Percentiles rank a stretch among this genome's conserved stretches.
phyloP scores from a whole-genome alignment of 2,113 vertebrate species.

The Rousettus leschenaultii region DNA sequence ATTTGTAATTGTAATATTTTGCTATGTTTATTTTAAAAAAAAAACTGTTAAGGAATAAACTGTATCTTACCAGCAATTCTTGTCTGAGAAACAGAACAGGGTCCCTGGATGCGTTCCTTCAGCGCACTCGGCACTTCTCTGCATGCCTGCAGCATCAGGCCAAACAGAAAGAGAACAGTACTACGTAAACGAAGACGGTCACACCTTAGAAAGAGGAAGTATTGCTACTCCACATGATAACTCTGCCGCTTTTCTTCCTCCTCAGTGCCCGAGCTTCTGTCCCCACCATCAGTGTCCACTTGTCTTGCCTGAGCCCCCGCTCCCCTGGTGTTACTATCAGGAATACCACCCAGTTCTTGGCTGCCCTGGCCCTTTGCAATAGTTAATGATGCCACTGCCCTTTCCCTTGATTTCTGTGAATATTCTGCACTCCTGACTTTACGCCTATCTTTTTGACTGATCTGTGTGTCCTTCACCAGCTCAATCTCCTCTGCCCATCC shows the following conservation, averaged over 20 bases:
- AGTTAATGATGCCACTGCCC: too few relatives aligned
- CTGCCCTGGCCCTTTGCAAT: neutral
- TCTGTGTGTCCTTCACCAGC: neutral
- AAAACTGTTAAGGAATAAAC: neutral
- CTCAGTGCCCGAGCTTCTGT: neutral
- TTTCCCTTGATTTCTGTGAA: neutral
- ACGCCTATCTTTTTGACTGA: neutral
- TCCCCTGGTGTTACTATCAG: neutral
- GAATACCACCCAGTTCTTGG: neutral
- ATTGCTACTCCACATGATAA: neutral
- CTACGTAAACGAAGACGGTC: neutral
- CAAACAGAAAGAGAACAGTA: neutral
- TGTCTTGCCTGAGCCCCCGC: neutral
- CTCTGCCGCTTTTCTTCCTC: neutral
- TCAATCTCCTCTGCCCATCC: neutral
- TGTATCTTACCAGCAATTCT: constrained; percentile 59
- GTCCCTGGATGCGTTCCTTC: constrained; percentile 3
- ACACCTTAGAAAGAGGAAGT: neutral
- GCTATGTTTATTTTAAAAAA: neutral
- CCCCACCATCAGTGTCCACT: neutral
- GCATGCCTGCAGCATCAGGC: constrained; percentile 26
- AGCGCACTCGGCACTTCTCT: constrained; percentile 39
- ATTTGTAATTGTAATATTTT: neutral
- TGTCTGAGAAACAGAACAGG: constrained; percentile 22
- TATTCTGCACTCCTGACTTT: neutral